phyloP scores from a whole-genome alignment of 1,140 invertebrate genomes.

The Listronotus oregonensis region DNA sequence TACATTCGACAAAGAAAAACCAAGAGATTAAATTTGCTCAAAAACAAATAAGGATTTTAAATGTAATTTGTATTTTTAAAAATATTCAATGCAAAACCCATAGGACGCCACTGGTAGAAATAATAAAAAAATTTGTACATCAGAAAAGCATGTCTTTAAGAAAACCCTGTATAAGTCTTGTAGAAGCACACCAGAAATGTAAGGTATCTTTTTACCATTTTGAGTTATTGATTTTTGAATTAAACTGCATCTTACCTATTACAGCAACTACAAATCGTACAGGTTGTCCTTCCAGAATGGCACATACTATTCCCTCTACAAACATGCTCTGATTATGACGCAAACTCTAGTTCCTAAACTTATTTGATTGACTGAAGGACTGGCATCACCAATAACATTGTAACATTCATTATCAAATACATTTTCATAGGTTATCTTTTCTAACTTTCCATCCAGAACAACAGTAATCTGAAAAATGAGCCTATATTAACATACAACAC shows the following conservation, averaged over 20 bases:
- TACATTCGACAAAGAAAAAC: too few species aligned
- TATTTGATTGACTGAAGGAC: slow-evolving; percentile 79
- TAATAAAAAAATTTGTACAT: too few species aligned
- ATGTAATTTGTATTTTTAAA: too few species aligned
- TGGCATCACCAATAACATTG: slow-evolving; percentile 92
- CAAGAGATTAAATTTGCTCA: too few species aligned
- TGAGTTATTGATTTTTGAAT: too few species aligned
- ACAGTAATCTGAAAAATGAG: slow-evolving; percentile 66
- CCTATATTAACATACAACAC: not conserved
- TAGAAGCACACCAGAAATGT: too few species aligned
- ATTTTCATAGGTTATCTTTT: slow-evolving; percentile 67
- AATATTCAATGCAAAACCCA: too few species aligned
- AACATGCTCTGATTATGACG: slow-evolving; percentile 68
- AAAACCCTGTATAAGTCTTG: too few species aligned
- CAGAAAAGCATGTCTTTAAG: too few species aligned
- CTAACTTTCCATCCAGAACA: slow-evolving; percentile 70
- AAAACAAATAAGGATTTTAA: too few species aligned
- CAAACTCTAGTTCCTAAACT: slow-evolving; percentile 59
- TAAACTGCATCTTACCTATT: slow-evolving; percentile 46
- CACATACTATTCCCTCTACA: slow-evolving; percentile 81
- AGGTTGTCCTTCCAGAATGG: slow-evolving; percentile 68
- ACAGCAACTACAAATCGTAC: slow-evolving; percentile 81
- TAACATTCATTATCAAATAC: slow-evolving; percentile 77
- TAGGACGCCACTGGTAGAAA: too few species aligned
- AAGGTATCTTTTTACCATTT: too few species aligned